These are phyloP conservation scores for Condylura cristata DNA, from an alignment of 2,113 vertebrate genomes.

Conservation along the genomic window DNA sequence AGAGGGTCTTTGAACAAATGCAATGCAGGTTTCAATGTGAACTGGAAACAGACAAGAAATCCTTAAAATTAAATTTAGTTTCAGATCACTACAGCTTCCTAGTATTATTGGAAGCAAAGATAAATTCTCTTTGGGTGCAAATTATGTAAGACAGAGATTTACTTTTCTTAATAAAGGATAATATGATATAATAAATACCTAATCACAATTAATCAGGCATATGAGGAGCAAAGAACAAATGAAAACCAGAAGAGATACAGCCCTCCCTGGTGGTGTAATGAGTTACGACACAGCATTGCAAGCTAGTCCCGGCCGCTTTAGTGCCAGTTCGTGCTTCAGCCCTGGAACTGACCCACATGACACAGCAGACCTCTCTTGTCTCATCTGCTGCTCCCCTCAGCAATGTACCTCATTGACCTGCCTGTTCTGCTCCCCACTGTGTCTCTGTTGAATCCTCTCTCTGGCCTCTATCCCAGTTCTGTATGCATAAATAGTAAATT, in stretches of 20 bases:
- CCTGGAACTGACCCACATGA: no score
- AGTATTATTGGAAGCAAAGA: constrained; percentile 11
- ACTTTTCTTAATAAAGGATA: background rate
- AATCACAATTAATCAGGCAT: background rate
- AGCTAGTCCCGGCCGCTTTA: no score
- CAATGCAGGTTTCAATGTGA: background rate
- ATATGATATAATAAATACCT: background rate
- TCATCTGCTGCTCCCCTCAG: no score
- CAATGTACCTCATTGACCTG: no score
- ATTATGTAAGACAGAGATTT: background rate
- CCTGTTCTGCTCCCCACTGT: no score
- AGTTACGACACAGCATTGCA: no score
- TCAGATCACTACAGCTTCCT: background rate
- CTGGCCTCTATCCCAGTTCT: no score
- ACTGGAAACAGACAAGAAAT: background rate
- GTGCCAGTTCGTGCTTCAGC: no score
- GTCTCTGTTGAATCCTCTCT: no score
- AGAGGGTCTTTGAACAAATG: background rate
- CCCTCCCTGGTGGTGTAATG: no score
- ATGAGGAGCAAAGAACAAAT: background rate
- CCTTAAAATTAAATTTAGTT: background rate
- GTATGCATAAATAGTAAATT: no score
- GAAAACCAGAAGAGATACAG: background rate
- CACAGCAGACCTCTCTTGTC: no score
- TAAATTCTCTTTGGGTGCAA: background rate